Conservation (phyloP, 1,140 invertebrate genomes). For the Papilio xuthus region DNA sequence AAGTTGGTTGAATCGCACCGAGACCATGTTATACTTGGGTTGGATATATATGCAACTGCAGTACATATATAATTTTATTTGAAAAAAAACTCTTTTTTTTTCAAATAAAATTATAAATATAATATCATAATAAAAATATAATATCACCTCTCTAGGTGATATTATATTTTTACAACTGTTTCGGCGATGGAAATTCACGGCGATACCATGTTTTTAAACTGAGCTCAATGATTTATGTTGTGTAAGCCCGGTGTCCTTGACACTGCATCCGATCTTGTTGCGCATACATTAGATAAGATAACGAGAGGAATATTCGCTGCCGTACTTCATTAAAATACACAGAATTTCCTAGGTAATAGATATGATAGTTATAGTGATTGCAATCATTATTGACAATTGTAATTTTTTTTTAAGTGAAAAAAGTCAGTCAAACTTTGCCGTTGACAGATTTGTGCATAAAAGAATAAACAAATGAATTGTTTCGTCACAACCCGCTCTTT, state of each 20-base stretch:
- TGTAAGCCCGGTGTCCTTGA: slow-evolving; percentile 7
- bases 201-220: background rate
- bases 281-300: slow-evolving; percentile 16
- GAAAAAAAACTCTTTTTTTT: too few species aligned
- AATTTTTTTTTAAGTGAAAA: background rate
- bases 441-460: background rate
- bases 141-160: too few species aligned
- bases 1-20: too few species aligned
- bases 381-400: background rate
- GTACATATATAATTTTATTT: too few species aligned
- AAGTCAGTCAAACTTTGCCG: background rate
- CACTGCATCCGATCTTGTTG: slow-evolving; percentile 12
- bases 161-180: background rate
- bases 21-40: too few species aligned
- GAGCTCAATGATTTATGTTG: background rate
- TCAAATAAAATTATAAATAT: too few species aligned
- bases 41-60: too few species aligned
- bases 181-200: background rate
- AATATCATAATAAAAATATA: too few species aligned
- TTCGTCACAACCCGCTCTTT: background rate
- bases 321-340: background rate
- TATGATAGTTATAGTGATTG: background rate
- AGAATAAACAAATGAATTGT: background rate
- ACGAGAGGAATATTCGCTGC: background rate
- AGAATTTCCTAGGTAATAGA: background rate